Evolutionary conservation across 23 tunicate species (phyloP).

Genomic region (Trididemnum clinides): DNA sequence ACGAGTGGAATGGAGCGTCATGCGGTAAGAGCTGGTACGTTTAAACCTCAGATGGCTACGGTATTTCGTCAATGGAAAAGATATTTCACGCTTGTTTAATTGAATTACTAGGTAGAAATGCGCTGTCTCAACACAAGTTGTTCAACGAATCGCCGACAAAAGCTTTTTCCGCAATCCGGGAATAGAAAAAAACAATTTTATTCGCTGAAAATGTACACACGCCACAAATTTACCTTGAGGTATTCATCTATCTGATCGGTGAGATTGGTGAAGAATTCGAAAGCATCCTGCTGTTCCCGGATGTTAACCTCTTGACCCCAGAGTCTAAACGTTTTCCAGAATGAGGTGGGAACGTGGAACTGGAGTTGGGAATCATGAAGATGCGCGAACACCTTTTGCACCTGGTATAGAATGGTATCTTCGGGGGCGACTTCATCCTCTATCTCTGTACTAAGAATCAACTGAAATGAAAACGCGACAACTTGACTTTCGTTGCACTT

Average conservation of each 20-base stretch:
- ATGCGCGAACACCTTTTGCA: conserved; percentile 82
- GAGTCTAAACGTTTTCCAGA: conserved; percentile 84
- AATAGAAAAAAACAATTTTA: too few relatives aligned
- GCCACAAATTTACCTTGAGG: conserved; percentile 47
- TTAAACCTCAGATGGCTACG: too few relatives aligned
- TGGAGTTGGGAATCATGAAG: conserved; percentile 69
- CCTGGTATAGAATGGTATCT: conserved; percentile 58
- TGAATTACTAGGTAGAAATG: too few relatives aligned
- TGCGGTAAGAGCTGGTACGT: too few relatives aligned
- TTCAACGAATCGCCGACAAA: too few relatives aligned
- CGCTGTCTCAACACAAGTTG: too few relatives aligned
- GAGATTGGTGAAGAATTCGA: conserved; percentile 87
- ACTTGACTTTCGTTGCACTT: background rate
- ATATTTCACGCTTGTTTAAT: too few relatives aligned
- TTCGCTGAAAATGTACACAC: background rate
- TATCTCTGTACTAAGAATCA: conserved; percentile 50
- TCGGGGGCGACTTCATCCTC: conserved; percentile 43
- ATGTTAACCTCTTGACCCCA: conserved; percentile 80
- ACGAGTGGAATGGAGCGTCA: too few relatives aligned
- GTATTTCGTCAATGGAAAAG: too few relatives aligned
- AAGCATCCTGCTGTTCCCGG: conserved; percentile 95
- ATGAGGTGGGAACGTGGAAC: conserved; percentile 66
- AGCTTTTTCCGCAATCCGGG: too few relatives aligned
- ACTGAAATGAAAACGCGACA: too few relatives aligned
- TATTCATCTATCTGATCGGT: conserved; percentile 87